These are phyloP conservation scores for Myiagra hebetior DNA, from an alignment of 2,113 vertebrate genomes.

Conservation along the genomic window DNA sequence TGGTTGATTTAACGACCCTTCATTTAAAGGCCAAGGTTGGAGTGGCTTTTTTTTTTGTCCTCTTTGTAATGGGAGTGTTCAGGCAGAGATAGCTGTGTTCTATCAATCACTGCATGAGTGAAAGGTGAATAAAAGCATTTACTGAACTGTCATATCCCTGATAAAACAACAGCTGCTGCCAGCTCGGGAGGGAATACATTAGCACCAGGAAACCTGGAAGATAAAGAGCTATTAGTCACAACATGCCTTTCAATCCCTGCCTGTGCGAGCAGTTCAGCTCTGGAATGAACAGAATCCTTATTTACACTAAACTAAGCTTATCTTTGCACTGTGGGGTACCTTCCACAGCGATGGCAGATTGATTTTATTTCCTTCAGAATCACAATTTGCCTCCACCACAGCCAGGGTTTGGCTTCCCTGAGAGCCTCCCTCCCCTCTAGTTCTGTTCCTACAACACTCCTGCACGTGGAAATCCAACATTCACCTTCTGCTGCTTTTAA, in stretches of 20 bases:
- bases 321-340: background rate
- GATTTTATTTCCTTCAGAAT: background rate
- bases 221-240: background rate
- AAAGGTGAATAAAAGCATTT: conserved; percentile 24
- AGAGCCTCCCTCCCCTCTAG: background rate
- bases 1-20: background rate
- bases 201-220: background rate
- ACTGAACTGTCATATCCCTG: background rate
- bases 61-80: background rate
- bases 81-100: background rate
- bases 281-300: background rate
- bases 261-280: background rate
- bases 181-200: background rate
- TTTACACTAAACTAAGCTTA: background rate
- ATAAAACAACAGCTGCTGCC: conserved; percentile 14
- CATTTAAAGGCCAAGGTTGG: conserved; percentile 16
- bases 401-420: background rate
- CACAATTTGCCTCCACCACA: background rate
- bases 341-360: background rate
- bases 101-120: background rate
- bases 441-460: background rate
- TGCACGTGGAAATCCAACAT: background rate
- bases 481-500: background rate
- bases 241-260: background rate
- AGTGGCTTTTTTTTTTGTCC: background rate